Base-by-base conservation (phyloP, 2,888 invertebrate genomes). In the Melinaea menophilus region DNA sequence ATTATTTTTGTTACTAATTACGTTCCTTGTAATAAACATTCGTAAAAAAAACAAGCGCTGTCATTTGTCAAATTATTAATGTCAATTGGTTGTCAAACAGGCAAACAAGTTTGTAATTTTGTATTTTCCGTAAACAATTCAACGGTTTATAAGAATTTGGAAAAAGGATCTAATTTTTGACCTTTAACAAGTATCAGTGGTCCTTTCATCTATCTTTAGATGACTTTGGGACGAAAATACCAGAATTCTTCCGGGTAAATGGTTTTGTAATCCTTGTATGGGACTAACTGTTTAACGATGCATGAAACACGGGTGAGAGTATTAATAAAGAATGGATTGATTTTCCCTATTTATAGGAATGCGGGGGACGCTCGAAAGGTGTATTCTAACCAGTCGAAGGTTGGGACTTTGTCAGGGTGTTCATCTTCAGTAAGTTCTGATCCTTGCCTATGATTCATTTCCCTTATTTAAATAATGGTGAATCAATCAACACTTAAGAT, bases 391-490 rank as follows among this genome's bases (percentile, higher is more conserved):
- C 90, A 89, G 84, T 91, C 93, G 68, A 95, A 94, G 87, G 92
- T 93, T 76, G 93, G 93, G 73, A 92, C 93, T 75, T 92, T 93
- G 54, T 94, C 94, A 62, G 93, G 93, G 77, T 94, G 94, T 82
- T 94, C 94, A 67, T 94, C 94, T 63, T 94, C 94, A 76, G 95
- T 94, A 90, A 90, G 92, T 91, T 72, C 61, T 70, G 67, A 61
- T 61, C 59, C 59, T 51, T 58, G 55, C 41, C 47, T 59, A 61
- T 69, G 67, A 72, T 56, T 71, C 69, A 69, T 56, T 41, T 54
- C 60, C 59, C 57, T 62, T 63, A 57, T 33, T 61, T 9, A n/a
- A 12, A 22, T 4, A 48, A 2, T 13, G 7, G 4, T 48, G 48
- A 48, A 13, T 48, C 48, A 48, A 22, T 22, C 48, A 22, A 48